Conservation (phyloP, 2,113 vertebrate species). For the Hyaena hyaena region DNA sequence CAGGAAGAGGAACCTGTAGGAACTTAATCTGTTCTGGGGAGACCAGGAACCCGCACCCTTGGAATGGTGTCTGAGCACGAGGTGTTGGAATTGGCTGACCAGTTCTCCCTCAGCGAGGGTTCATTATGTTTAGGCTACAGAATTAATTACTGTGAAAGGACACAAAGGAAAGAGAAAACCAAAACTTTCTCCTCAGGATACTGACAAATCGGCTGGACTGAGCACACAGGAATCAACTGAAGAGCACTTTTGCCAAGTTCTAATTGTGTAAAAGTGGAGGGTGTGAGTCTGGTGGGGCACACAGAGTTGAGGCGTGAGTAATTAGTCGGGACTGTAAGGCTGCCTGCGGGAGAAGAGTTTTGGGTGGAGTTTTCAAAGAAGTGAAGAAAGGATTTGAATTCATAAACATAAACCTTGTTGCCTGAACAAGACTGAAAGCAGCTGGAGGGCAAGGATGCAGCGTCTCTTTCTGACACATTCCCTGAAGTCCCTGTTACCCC, state of each 20-base stretch:
- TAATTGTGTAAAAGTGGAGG: constrained; percentile 46
- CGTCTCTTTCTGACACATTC: neutral
- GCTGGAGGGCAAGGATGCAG: neutral
- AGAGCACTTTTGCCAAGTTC: constrained; percentile 58
- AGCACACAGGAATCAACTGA: constrained; percentile 46
- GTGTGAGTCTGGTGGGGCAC: constrained; percentile 51
- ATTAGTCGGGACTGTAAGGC: neutral
- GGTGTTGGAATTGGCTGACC: neutral
- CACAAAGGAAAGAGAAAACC: constrained; percentile 11
- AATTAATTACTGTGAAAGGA: constrained; percentile 46
- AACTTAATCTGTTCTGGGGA: constrained; percentile 12
- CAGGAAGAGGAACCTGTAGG: constrained; percentile 47
- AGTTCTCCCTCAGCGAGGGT: constrained; percentile 26
- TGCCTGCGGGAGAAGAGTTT: neutral
- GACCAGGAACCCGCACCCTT: neutral
- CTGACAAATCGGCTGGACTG: constrained; percentile 65
- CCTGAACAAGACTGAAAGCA: neutral
- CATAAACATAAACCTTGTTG: neutral
- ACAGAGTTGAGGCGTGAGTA: neutral
- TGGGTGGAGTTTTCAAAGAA: constrained; percentile 20
- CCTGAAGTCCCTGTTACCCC: neutral
- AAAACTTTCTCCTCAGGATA: constrained; percentile 51
- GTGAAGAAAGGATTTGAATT: neutral
- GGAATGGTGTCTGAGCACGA: constrained; percentile 14
- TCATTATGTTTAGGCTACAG: constrained; percentile 57